A percentile compares a stretch with the other conserved stretches of the same genome.
These are phyloP conservation scores for Coleophora flavipennella DNA, from an alignment of 2,888 invertebrate species.

Conservation along the genomic window DNA sequence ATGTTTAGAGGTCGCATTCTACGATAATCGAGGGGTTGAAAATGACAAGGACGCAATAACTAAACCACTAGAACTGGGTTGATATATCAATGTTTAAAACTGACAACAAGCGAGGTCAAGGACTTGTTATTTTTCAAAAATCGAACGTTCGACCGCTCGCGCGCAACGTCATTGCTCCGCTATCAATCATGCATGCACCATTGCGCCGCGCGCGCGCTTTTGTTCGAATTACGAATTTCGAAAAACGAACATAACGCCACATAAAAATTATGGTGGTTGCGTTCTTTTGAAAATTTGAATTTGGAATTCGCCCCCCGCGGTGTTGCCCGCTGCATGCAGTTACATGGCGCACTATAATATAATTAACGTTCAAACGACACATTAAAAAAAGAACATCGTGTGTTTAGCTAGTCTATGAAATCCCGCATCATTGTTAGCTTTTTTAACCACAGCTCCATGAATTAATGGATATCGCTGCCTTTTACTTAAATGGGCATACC, in stretches of 20 bases:
- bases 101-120: slow-evolving; percentile 53
- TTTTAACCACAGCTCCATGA: slow-evolving; percentile 1
- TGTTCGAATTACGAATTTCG: slow-evolving; percentile 66
- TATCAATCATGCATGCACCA: slow-evolving; percentile 71
- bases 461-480: neutral
- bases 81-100: slow-evolving; percentile 11
- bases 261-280: slow-evolving; percentile 57
- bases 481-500: neutral
- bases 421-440: neutral
- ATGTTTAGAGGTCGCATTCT: slow-evolving; percentile 12
- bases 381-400: slow-evolving; percentile 41
- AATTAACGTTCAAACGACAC: slow-evolving; percentile 56
- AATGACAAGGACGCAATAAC: slow-evolving; percentile 15
- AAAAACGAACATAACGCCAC: slow-evolving; percentile 60
- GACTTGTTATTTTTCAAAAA: slow-evolving; percentile 48
- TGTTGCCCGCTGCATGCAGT: slow-evolving; percentile 31
- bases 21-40: slow-evolving; percentile 25
- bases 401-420: slow-evolving; percentile 7
- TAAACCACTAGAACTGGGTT: too few species aligned
- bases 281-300: slow-evolving; percentile 54
- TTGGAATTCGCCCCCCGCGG: slow-evolving; percentile 40
- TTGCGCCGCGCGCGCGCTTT: slow-evolving; percentile 63
- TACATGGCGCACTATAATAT: slow-evolving; percentile 30
- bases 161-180: slow-evolving; percentile 54
- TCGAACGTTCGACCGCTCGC: slow-evolving; percentile 40